Evolutionary conservation across 2,113 vertebrate species (phyloP).

Genomic region (Campylomormyrus tamandua): DNA sequence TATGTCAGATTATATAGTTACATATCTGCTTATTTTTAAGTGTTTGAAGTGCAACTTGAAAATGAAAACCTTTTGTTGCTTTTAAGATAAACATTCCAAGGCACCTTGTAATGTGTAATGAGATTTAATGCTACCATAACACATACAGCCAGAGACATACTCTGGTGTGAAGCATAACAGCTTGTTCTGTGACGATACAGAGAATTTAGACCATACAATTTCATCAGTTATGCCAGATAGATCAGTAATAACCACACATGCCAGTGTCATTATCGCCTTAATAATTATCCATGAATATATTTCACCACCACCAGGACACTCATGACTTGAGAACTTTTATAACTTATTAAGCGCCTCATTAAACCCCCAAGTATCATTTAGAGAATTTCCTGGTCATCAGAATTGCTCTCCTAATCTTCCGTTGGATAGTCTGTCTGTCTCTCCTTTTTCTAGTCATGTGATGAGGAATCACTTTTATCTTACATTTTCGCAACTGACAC

Average conservation of each 20-base stretch:
- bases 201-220: neutral
- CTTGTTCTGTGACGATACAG: neutral
- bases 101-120: neutral
- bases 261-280: neutral
- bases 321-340: neutral
- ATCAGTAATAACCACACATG: neutral
- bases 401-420: neutral
- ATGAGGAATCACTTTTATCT: neutral
- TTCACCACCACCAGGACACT: neutral
- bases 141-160: neutral
- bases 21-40: neutral
- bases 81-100: neutral
- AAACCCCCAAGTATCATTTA: neutral
- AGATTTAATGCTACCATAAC: neutral
- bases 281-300: neutral
- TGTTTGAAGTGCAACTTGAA: neutral
- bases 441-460: neutral
- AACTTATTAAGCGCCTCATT: neutral
- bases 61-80: neutral
- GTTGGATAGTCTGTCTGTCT: neutral
- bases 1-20: neutral
- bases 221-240: neutral
- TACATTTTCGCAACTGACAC: neutral
- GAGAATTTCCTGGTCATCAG: neutral
- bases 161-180: neutral